Conservation (phyloP, 2,888 invertebrate species). For the Rotaria macrura region DNA sequence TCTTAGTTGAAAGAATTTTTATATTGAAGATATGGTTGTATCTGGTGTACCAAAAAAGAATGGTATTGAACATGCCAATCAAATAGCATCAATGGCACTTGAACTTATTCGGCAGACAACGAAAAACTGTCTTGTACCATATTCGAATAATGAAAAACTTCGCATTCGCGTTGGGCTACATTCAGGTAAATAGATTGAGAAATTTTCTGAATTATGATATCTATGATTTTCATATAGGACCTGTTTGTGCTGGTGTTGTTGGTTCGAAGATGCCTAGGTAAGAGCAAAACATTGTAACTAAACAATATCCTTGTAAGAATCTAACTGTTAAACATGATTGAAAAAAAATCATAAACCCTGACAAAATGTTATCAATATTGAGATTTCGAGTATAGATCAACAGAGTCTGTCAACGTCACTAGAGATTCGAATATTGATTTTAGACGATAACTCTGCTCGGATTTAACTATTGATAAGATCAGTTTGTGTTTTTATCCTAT, state of each 20-base stretch:
- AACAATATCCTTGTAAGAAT: no score
- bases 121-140: slow-evolving; percentile 39
- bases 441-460: no score
- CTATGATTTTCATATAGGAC: not conserved
- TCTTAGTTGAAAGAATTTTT: not conserved
- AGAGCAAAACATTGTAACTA: not conserved
- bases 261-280: not conserved
- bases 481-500: no score
- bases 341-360: no score
- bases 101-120: slow-evolving; percentile 39
- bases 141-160: slow-evolving; percentile 39
- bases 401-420: no score
- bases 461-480: no score
- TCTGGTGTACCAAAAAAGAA: slow-evolving; percentile 41
- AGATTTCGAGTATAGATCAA: no score
- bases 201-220: no score
- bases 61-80: slow-evolving; percentile 38
- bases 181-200: slow-evolving; percentile 37
- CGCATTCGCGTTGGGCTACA: slow-evolving; percentile 42
- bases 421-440: no score
- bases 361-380: no score
- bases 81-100: slow-evolving; percentile 41
- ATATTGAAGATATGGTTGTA: slow-evolving; percentile 42
- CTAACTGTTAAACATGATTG: no score
- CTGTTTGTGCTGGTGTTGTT: not conserved